Base-by-base conservation (phyloP, 2,888 invertebrate genomes). In the Ryuthela nishihirai region DNA sequence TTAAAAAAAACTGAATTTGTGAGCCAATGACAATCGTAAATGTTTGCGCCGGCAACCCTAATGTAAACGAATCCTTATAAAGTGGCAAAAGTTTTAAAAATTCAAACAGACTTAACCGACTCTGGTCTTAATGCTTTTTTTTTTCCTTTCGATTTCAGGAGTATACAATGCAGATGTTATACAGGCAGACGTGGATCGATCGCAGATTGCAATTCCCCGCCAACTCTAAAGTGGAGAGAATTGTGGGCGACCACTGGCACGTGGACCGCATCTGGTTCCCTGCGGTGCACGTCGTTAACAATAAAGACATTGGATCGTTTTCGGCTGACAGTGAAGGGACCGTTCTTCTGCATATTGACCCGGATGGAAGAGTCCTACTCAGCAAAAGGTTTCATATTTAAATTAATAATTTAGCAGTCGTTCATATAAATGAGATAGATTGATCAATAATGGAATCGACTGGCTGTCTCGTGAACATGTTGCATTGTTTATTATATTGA, bases 171-270 rank as follows among this genome's bases (percentile, higher is more conserved):
- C 87, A 88, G 70, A 84, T 88, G 68, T 78, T 90, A 56, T 78
- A 89, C 1, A 87, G 88, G 75, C 80, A 88, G 64, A 81, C 87
- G 17, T 91, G 87, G 79, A 76, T 80, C n/a, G 90, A 90, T 72
- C 79, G 79, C 0, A 79, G 90, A 12, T 74, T 90, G 9, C 81
- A 80, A 2, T 80, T 54, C 24, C 41, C 23, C 2, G 23, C 43
- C 3, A 32, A 44, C 25, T 17, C 42, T n/a, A 6, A 23, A 1
- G 44, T 47, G 2, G 26, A 45, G n/a, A 50, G 45, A 34, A 87
- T 62, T 85, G 23, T 88, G 87, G 3, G 86, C 86, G 70, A 82
- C 80, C 64, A 81, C 82, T 64, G 56, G 50, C 62, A 65, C 29
- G 42, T 61, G 4, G 21, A 54, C 2, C 42, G 53, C 1, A 59